Evolutionary conservation across 92 coral and sea anemone genomes (phyloP), one percentile per base, ranked within the genome.

Genomic region (Epizoanthus stellaris): DNA sequence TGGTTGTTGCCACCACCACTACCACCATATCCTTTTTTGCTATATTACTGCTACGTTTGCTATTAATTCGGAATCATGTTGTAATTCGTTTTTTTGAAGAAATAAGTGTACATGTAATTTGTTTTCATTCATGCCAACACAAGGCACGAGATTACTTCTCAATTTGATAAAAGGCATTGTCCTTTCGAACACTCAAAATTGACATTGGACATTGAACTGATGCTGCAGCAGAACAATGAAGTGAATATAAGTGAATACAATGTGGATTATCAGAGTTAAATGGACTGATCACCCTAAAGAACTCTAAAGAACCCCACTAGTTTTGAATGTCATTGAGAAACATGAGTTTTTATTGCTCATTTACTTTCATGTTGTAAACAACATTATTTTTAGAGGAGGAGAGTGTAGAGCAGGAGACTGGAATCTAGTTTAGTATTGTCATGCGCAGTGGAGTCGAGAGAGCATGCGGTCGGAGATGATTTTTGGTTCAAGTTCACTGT

Each of bases 1-100:
- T 75, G 81, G 81, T 14, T 75, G 67, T 56, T 75, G 81, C 58
- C 79, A 17, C 81, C 53, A 75, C 81, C 81, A 58, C 30, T 14
- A 75, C 66, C 67, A 75, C 81, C 67, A 56, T 5, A 36, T 75
- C 67, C 67, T 56, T 75, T 75, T 58, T 36, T 30, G 53, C 66
- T 23, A 19, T 30, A 56, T 75, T 75, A 16, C 67, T 52, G 56
- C 14, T 58, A 75, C 40, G 49, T 75, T 75, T 57, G 67, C 39
- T 56, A 75, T 54, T 75, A 65, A 75, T 47, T 75, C 19, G 34
- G 81, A 75, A 25, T 36, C 58, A 75, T 49, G 79, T 52, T 11
- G 36, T 19, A 47, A 60, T 53, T 73, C 25, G 79, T 19, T 64
- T 52, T 63, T 52, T 19, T 30, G 13, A 64, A 64, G 68, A n/a